Base-by-base conservation (phyloP, 2,797 vertebrate species). In the Tolypeutes matacus region DNA sequence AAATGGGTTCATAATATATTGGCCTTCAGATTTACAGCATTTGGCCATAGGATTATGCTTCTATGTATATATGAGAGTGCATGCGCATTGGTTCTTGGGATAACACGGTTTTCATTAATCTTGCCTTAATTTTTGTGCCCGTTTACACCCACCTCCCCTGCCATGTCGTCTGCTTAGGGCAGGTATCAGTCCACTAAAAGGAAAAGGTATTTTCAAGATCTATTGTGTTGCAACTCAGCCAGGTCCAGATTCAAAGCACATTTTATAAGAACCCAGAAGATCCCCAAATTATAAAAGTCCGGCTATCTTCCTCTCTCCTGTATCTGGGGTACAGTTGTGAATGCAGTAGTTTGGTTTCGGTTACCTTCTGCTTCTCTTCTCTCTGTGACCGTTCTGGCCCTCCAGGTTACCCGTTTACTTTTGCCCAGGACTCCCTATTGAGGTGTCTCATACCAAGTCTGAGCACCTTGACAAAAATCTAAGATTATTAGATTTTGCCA, bases 1-100 rank as follows among this genome's bases (percentile, higher is more conserved):
- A 91, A 94, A 58, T 53, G 31, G 18, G 78, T 84, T 93, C 67
- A 89, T 1, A 86, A 58, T 69, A 53, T 67, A 34, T 78, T 87
- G 27, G n/a, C 42, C 42, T 84, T 91, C 70, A 31, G 34, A 91
- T 96, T 89, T 89, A 91, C 5, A 62, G 15, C n/a, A 60, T 7
- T 60, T 91, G 46, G 20, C 7, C 3, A 75, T 95, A 27, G 21
- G 10, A 49, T 77, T 95, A 64, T 64, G 88, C 34, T n/a, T 85
- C 17, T 36, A 81, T 27, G 39, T 17, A 27, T 58, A 60, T 39
- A 39, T 49, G 20, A 80, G 64, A 39, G 5, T 14, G 20, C 70
- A 5, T 20, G 20, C 56, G 5, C 4, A 7, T 67, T 9, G 1
- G 17, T 82, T 83, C 46, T 89, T 70, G 34, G 69, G 46, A 72